phyloP scores from a whole-genome alignment of 2,888 invertebrate species.

The Platycnemis pennipes region DNA sequence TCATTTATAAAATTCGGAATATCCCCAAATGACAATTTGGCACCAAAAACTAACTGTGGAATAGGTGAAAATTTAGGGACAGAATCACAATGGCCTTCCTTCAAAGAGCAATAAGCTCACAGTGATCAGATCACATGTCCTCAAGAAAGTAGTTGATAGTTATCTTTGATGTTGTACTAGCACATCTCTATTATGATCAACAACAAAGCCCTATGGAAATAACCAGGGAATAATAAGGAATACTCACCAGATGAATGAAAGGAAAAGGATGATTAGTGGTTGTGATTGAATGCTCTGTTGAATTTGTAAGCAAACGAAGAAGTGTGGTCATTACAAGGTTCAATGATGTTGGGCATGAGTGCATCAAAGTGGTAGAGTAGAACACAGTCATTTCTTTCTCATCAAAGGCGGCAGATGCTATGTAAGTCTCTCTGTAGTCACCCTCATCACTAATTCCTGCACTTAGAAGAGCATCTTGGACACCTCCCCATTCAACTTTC shows the following conservation, averaged over 20 bases:
- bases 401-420: slow-evolving; percentile 55
- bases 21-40: too few relatives aligned
- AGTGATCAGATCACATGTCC: too few relatives aligned
- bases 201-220: too few relatives aligned
- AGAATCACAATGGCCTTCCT: too few relatives aligned
- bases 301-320: slow-evolving; percentile 76
- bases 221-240: too few relatives aligned
- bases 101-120: too few relatives aligned
- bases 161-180: too few relatives aligned
- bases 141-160: too few relatives aligned
- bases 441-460: not conserved
- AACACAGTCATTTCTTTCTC: slow-evolving; percentile 76
- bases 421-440: slow-evolving; percentile 30
- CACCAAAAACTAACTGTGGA: too few relatives aligned
- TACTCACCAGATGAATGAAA: slow-evolving; percentile 32
- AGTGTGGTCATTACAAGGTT: slow-evolving; percentile 80
- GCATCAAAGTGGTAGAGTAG: slow-evolving; percentile 80
- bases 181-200: too few relatives aligned
- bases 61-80: too few relatives aligned
- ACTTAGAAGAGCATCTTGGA: not conserved
- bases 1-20: too few relatives aligned
- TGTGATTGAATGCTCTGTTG: slow-evolving; percentile 76
- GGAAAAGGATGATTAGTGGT: slow-evolving; percentile 76
- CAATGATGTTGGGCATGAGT: slow-evolving; percentile 80
- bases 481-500: not conserved